A percentile compares a stretch with the other conserved stretches of the same genome.
Conservation (phyloP, 2,888 invertebrate genomes). For the Tenthredo notha region DNA sequence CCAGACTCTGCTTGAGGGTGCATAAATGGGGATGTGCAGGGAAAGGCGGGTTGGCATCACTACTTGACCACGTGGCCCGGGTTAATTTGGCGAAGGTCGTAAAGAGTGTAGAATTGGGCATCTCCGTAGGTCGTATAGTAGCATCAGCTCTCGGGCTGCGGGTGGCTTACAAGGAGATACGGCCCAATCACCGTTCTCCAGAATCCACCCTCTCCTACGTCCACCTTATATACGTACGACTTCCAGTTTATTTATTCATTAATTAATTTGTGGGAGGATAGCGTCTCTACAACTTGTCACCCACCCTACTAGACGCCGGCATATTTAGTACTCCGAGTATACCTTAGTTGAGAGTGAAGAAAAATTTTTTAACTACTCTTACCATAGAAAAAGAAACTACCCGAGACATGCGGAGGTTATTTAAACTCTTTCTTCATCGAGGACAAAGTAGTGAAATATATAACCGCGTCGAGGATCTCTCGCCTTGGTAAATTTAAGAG, state of each 20-base stretch:
- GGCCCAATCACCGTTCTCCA: slow-evolving; percentile 59
- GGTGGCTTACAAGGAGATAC: slow-evolving; percentile 65
- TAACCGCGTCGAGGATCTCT: neutral
- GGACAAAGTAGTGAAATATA: slow-evolving; percentile 23
- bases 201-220: slow-evolving; percentile 47
- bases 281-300: slow-evolving; percentile 34
- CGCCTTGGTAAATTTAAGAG: slow-evolving; percentile 24
- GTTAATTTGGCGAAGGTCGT: slow-evolving; percentile 62
- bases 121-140: slow-evolving; percentile 59
- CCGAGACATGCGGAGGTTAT: slow-evolving; percentile 7
- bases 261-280: slow-evolving; percentile 57
- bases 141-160: slow-evolving; percentile 59
- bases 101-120: slow-evolving; percentile 62
- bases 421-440: slow-evolving; percentile 34
- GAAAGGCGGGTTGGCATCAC: neutral
- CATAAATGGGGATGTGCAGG: neutral
- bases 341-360: neutral
- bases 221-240: slow-evolving; percentile 51
- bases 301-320: neutral
- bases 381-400: neutral
- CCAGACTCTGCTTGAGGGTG: neutral
- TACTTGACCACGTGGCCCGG: slow-evolving; percentile 55
- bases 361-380: slow-evolving; percentile 41
- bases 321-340: slow-evolving; percentile 30
- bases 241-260: slow-evolving; percentile 55